Evolutionary conservation across 2,888 invertebrate species (phyloP).

Genomic region (Drosophila algonquin): DNA sequence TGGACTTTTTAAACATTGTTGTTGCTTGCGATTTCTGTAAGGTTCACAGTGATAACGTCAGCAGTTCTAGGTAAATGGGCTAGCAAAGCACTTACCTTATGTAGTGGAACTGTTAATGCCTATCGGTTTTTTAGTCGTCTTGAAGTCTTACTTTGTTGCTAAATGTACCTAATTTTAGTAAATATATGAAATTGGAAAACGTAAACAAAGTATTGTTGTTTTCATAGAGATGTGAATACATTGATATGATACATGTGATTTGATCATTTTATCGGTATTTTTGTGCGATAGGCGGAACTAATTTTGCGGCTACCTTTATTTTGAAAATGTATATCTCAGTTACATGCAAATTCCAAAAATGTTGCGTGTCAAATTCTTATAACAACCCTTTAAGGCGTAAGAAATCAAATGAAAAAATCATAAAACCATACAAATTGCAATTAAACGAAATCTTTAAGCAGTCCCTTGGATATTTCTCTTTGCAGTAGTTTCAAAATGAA

Average conservation of each 20-base stretch:
- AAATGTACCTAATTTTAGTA: neutral
- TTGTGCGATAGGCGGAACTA: no score
- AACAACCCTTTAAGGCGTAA: neutral
- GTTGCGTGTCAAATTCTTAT: no score
- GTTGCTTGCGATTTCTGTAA: slow-evolving; percentile 12
- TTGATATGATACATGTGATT: no score
- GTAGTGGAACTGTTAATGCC: neutral
- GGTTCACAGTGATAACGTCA: slow-evolving; percentile 19
- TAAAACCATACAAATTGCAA: slow-evolving; percentile 1
- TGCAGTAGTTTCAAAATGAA: slow-evolving; percentile 1
- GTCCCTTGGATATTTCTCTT: neutral
- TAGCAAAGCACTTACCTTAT: neutral
- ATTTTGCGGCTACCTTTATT: no score
- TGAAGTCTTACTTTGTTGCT: neutral
- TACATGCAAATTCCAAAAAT: no score
- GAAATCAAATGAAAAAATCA: neutral
- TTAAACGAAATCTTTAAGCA: neutral
- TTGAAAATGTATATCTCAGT: no score
- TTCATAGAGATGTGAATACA: neutral
- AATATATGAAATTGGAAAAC: neutral
- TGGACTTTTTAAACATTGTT: slow-evolving; percentile 76
- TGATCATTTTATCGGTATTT: no score
- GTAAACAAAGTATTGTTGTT: neutral
- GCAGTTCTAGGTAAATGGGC: slow-evolving; percentile 2
- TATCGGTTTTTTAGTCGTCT: neutral